Evolutionary conservation across 2,888 invertebrate species (phyloP).

Genomic region (Dysmachus trigonus): DNA sequence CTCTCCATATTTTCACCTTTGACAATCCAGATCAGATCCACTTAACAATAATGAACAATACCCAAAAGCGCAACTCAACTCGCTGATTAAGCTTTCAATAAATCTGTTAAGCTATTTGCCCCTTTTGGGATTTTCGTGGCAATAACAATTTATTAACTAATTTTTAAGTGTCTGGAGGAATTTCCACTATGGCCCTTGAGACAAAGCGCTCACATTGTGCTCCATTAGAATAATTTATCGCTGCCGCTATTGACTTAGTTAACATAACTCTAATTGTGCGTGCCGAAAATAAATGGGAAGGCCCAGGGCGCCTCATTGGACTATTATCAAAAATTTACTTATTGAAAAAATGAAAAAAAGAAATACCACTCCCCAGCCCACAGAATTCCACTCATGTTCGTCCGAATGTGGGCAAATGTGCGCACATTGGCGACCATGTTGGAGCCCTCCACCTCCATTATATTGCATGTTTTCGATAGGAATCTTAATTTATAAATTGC

Average conservation of each 20-base stretch:
- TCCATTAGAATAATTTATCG: slow-evolving; percentile 48
- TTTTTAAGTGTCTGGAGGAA: slow-evolving; percentile 48
- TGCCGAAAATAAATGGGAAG: slow-evolving; percentile 44
- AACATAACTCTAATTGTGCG: slow-evolving; percentile 44
- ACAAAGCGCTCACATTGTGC: slow-evolving; percentile 32
- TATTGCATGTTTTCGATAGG: slow-evolving; percentile 49
- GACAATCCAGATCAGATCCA: too few relatives aligned
- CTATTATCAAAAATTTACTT: background rate
- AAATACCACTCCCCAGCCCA: background rate
- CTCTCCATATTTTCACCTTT: background rate
- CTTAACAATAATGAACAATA: background rate
- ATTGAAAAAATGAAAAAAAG: background rate
- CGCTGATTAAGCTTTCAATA: slow-evolving; percentile 6
- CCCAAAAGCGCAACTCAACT: background rate
- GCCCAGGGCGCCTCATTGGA: slow-evolving; percentile 30
- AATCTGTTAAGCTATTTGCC: background rate
- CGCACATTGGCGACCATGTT: background rate
- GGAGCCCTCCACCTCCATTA: slow-evolving; percentile 15
- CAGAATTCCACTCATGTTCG: background rate
- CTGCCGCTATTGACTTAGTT: slow-evolving; percentile 47
- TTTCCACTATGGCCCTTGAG: slow-evolving; percentile 35
- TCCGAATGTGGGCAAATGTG: background rate
- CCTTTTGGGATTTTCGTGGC: slow-evolving; percentile 16
- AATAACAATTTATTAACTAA: slow-evolving; percentile 45
- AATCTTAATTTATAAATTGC: slow-evolving; percentile 50